Conservation (phyloP, 2,113 vertebrate genomes). For the Corythornis madagascariensis region DNA sequence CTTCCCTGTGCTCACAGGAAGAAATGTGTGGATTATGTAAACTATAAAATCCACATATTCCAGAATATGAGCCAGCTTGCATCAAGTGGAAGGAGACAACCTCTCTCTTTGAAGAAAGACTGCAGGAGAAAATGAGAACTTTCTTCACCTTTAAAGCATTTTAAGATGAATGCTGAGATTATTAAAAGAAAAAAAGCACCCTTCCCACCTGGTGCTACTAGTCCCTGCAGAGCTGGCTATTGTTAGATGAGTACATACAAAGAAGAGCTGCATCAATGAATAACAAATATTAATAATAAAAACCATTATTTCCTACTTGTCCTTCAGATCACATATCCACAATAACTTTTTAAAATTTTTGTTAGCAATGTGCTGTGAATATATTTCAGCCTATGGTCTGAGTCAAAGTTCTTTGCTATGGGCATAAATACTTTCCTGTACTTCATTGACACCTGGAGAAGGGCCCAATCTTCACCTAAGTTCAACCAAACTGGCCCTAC, state of each 20-base stretch:
- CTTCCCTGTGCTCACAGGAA: not conserved
- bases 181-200: not conserved
- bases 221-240: not conserved
- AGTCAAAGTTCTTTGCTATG: not conserved
- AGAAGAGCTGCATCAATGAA: not conserved
- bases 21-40: not conserved
- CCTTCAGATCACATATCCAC: not conserved
- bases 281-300: not conserved
- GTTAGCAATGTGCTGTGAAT: not conserved
- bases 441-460: not conserved
- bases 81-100: not conserved
- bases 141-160: not conserved
- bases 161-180: not conserved
- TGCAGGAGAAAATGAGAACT: not conserved
- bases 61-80: not conserved
- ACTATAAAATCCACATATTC: slow-evolving; percentile 1
- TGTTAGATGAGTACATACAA: not conserved
- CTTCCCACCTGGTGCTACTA: not conserved
- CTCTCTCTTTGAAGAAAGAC: not conserved
- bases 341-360: not conserved
- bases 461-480: not conserved
- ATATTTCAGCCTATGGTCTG: not conserved
- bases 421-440: not conserved
- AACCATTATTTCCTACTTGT: fast-evolving
- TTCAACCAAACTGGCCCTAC: not conserved